Evolutionary conservation across 2,113 vertebrate genomes (phyloP).

Genomic region (Sylvilagus bachmani): DNA sequence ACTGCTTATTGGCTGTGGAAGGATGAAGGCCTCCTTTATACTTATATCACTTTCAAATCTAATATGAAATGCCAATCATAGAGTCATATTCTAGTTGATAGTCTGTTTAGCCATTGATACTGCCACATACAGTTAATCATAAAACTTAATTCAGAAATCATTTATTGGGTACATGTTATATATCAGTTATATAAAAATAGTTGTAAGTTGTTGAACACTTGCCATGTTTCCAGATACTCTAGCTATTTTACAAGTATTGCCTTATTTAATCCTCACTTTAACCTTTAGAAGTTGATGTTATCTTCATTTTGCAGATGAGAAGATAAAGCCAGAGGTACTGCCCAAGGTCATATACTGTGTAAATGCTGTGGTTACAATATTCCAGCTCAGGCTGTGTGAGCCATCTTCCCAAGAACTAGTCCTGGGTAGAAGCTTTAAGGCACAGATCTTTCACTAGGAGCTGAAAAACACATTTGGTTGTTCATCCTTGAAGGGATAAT

Average conservation of each 20-base stretch:
- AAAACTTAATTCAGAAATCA: conserved; percentile 40
- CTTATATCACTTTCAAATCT: conserved; percentile 29
- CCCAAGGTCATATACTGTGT: not conserved
- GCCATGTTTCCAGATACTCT: not conserved
- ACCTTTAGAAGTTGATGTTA: not conserved
- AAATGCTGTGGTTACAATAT: not conserved
- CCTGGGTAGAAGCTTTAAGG: conserved; percentile 1
- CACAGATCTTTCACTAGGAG: not conserved
- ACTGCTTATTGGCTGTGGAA: conserved; percentile 48
- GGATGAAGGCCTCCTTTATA: conserved; percentile 6
- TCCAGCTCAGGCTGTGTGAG: not conserved
- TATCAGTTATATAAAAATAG: not conserved
- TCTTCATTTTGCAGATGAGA: not conserved
- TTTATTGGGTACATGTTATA: not conserved
- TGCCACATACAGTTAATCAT: not conserved
- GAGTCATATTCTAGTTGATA: not conserved
- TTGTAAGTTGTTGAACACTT: not conserved
- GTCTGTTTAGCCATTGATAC: not conserved
- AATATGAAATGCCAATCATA: not conserved
- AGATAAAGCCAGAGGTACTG: not conserved
- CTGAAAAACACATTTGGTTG: not conserved
- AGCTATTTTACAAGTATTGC: not conserved
- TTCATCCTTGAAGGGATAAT: not conserved
- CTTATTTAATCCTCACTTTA: not conserved
- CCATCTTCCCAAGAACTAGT: not conserved